These are phyloP conservation scores for Epizoanthus rinbou DNA, from an alignment of 92 coral and sea anemone genomes.

Conservation along the genomic window DNA sequence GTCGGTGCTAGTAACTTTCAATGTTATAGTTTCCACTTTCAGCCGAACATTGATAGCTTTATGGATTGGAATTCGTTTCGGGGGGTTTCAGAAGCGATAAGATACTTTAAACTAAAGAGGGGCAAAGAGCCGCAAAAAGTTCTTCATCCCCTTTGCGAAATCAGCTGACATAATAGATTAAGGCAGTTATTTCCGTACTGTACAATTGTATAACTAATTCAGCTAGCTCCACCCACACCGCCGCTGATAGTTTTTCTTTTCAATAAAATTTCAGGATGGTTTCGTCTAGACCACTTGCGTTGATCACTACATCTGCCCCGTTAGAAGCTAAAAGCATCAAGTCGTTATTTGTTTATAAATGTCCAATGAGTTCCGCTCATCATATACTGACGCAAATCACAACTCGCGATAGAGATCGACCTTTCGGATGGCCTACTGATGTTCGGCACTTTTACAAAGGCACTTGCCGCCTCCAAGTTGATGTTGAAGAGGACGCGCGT, in stretches of 20 bases:
- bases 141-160: slow-evolving; percentile 4
- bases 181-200: too few relatives aligned
- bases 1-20: not conserved
- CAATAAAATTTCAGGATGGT: not conserved
- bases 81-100: not conserved
- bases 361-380: slow-evolving; percentile 29
- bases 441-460: slow-evolving; percentile 32
- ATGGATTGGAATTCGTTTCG: too few relatives aligned
- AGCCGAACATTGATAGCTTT: too few relatives aligned
- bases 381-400: slow-evolving; percentile 34
- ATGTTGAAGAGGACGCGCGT: not conserved
- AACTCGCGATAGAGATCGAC: slow-evolving; percentile 46
- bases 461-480: slow-evolving; percentile 1
- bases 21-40: too few relatives aligned
- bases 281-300: slow-evolving; percentile 5
- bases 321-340: not conserved
- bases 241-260: not conserved
- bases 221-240: not conserved
- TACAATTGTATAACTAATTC: too few relatives aligned
- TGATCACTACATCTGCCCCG: slow-evolving; percentile 16
- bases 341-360: slow-evolving; percentile 40
- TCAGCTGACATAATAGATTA: too few relatives aligned
- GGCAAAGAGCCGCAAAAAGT: not conserved
- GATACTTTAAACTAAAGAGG: not conserved
- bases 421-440: slow-evolving; percentile 40